Evolutionary conservation across 37 sponge, comb jelly and placozoan species (phyloP).

Genomic region (Theonella swinhoei): DNA sequence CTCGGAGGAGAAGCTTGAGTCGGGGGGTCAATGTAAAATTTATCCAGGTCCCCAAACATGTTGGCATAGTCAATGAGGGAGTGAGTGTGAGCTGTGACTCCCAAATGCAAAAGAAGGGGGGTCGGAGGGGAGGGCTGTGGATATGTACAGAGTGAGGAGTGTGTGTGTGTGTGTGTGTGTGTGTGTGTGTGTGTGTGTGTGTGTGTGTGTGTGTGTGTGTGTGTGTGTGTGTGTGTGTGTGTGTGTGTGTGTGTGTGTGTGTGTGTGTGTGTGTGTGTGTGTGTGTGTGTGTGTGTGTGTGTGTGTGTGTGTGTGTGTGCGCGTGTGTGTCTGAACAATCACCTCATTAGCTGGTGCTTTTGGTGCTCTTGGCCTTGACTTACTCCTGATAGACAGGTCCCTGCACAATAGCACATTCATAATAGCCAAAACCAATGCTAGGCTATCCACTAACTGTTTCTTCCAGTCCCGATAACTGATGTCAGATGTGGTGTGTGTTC

Average conservation of each 20-base stretch:
- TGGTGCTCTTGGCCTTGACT: conserved; percentile 2
- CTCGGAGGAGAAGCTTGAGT: background rate
- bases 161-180: no score
- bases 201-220: background rate
- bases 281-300: background rate
- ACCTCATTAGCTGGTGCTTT: background rate
- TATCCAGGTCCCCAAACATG: conserved; percentile 33
- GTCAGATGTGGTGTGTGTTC: background rate
- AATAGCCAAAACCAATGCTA: background rate
- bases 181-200: background rate
- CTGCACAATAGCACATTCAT: background rate
- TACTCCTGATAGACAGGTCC: conserved; percentile 34
- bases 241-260: background rate
- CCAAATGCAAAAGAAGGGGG: conserved; percentile 56
- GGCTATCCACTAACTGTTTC: conserved; percentile 29
- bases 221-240: background rate
- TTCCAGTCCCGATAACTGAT: conserved; percentile 40
- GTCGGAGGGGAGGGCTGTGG: conserved; percentile 56
- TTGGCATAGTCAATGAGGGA: conserved; percentile 70
- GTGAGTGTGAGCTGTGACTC: conserved; percentile 70
- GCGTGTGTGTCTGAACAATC: background rate
- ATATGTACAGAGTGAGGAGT: conserved; percentile 27
- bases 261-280: background rate
- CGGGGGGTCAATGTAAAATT: conserved; percentile 50
- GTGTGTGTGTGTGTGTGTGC: background rate